These are phyloP conservation scores for Danaus chrysippus DNA, from an alignment of 2,888 invertebrate species.

Conservation along the genomic window DNA sequence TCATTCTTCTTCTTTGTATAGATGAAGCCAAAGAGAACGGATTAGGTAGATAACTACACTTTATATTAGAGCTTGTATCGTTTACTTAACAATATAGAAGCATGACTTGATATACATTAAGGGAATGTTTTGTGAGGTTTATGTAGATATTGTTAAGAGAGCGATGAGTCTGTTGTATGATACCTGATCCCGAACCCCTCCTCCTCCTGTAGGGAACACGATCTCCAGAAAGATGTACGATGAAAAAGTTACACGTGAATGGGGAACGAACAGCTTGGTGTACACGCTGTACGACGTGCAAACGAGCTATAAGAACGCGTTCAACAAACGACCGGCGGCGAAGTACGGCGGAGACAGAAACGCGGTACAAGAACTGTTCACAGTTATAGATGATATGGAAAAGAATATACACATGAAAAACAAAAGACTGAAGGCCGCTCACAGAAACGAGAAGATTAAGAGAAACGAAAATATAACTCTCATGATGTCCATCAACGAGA, in stretches of 20 bases:
- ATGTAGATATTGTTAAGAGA: too few relatives aligned
- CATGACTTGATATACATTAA: not conserved
- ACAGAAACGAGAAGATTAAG: too few relatives aligned
- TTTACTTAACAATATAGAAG: not conserved
- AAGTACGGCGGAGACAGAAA: slow-evolving; percentile 15
- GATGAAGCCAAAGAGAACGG: slow-evolving; percentile 6
- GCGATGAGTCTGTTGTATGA: too few relatives aligned
- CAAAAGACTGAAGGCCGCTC: too few relatives aligned
- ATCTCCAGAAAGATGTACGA: slow-evolving; percentile 33
- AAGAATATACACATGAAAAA: not conserved
- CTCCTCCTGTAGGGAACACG: slow-evolving; percentile 41
- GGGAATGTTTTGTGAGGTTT: too few relatives aligned
- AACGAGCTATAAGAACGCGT: not conserved
- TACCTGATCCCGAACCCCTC: too few relatives aligned
- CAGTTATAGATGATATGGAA: not conserved
- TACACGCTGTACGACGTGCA: slow-evolving; percentile 15
- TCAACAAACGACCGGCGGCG: slow-evolving; percentile 8
- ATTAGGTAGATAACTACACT: slow-evolving; percentile 3
- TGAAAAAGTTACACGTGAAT: slow-evolving; percentile 17
- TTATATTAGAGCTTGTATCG: not conserved
- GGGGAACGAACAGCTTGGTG: slow-evolving; percentile 15
- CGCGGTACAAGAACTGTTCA: not conserved
- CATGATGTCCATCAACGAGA: not conserved
- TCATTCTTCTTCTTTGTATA: not conserved
- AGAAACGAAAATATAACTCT: not conserved